Percentiles rank a stretch among this genome's conserved stretches.
phyloP scores from a whole-genome alignment of 2,888 invertebrate genomes.

The Siphlonurus alternatus region DNA sequence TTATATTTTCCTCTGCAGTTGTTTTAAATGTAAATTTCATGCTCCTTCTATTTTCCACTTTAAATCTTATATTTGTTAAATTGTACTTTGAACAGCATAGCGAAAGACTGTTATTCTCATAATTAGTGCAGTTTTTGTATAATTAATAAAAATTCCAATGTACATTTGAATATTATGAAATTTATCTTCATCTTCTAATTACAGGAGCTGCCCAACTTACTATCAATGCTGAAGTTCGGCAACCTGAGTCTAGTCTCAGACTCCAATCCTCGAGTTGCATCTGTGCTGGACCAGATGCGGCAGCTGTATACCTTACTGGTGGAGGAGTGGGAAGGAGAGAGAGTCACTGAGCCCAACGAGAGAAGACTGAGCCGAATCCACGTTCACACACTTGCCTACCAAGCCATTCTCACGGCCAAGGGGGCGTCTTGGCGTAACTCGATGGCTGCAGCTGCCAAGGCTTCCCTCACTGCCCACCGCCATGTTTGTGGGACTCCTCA shows the following conservation, averaged over 20 bases:
- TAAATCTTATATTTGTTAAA: too few relatives aligned
- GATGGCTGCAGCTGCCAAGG: conserved; percentile 64
- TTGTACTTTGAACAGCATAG: too few relatives aligned
- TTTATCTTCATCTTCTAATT: background rate
- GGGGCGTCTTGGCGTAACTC: conserved; percentile 58
- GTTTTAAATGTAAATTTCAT: too few relatives aligned
- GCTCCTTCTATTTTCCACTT: too few relatives aligned
- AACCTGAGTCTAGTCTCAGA: conserved; percentile 57
- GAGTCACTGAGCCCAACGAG: conserved; percentile 32
- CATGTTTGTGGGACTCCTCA: conserved; percentile 57
- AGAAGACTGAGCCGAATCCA: conserved; percentile 49
- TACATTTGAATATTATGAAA: background rate
- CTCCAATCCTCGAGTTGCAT: conserved; percentile 62
- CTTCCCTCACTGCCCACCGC: conserved; percentile 63
- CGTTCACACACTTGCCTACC: conserved; percentile 75
- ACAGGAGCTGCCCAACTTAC: conserved; percentile 54
- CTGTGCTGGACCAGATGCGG: conserved; percentile 66
- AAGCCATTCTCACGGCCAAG: conserved; percentile 56
- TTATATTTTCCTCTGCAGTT: too few relatives aligned
- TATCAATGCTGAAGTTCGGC: conserved; percentile 48
- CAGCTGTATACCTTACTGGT: conserved; percentile 38
- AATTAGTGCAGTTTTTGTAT: too few relatives aligned
- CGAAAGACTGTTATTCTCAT: too few relatives aligned
- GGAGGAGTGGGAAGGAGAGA: conserved; percentile 27
- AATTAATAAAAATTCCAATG: background rate